Conservation (phyloP, 2,113 vertebrate genomes). For the Vimba vimba region DNA sequence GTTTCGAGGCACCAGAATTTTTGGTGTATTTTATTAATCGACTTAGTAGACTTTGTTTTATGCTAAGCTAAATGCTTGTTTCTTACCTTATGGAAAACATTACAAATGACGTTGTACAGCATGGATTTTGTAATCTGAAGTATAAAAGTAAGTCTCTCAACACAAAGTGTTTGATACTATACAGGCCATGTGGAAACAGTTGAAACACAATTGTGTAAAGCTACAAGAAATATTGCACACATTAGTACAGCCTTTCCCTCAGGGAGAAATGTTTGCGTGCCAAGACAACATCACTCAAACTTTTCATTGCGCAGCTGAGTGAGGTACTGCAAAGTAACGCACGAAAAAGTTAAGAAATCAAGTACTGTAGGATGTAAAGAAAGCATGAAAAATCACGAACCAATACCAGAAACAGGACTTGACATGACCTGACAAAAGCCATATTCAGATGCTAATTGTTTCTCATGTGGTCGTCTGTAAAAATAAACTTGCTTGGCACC, state of each 20-base stretch:
- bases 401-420: not conserved
- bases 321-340: not conserved
- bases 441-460: no score
- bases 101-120: not conserved
- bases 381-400: not conserved
- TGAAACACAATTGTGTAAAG: not conserved
- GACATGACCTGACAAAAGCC: not conserved
- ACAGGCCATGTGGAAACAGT: not conserved
- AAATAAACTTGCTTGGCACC: no score
- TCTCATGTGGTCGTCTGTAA: no score
- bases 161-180: not conserved
- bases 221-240: not conserved
- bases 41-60: not conserved
- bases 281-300: constrained; percentile 23
- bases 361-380: not conserved
- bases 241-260: not conserved
- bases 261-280: constrained; percentile 7
- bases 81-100: not conserved
- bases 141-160: not conserved
- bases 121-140: not conserved
- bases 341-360: not conserved
- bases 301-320: not conserved
- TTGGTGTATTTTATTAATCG: no score
- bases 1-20: no score
- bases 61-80: not conserved